phyloP scores from a whole-genome alignment of 1,140 invertebrate species.

The Hylaeus anthracinus region DNA sequence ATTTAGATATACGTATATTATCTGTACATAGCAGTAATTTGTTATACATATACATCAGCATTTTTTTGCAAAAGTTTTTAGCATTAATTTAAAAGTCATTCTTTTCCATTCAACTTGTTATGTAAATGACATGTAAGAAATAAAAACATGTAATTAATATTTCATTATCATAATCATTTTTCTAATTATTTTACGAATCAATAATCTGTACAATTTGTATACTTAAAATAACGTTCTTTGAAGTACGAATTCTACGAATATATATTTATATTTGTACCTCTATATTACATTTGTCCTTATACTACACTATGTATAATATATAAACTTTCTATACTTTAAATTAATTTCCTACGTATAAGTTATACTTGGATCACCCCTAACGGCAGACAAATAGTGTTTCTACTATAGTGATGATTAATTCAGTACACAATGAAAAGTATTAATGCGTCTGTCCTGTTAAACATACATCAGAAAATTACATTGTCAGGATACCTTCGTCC shows the following conservation, averaged over 20 bases:
- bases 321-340: constrained; percentile 46
- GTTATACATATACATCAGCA: constrained; percentile 17
- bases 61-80: constrained; percentile 23
- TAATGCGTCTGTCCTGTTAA: neutral
- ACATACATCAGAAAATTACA: constrained; percentile 13
- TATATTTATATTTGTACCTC: constrained; percentile 58
- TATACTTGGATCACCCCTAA: constrained; percentile 38
- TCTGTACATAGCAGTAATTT: constrained; percentile 40
- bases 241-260: constrained; percentile 54
- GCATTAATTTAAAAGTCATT: constrained; percentile 19
- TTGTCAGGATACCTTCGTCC: neutral
- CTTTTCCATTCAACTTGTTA: neutral
- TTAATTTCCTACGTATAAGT: constrained; percentile 44
- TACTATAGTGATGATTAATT: constrained; percentile 29
- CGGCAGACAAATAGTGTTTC: constrained; percentile 20
- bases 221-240: constrained; percentile 46
- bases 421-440: constrained; percentile 21
- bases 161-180: neutral
- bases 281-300: constrained; percentile 60
- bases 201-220: constrained; percentile 37
- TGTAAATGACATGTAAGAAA: constrained; percentile 14
- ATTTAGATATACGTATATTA: constrained; percentile 21
- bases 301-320: constrained; percentile 40
- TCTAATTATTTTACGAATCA: constrained; percentile 16
- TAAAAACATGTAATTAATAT: constrained; percentile 20